Percentiles rank a stretch among this genome's conserved stretches.
Conservation (phyloP, 2,888 invertebrate species). For the Bhutanitis thaidina region DNA sequence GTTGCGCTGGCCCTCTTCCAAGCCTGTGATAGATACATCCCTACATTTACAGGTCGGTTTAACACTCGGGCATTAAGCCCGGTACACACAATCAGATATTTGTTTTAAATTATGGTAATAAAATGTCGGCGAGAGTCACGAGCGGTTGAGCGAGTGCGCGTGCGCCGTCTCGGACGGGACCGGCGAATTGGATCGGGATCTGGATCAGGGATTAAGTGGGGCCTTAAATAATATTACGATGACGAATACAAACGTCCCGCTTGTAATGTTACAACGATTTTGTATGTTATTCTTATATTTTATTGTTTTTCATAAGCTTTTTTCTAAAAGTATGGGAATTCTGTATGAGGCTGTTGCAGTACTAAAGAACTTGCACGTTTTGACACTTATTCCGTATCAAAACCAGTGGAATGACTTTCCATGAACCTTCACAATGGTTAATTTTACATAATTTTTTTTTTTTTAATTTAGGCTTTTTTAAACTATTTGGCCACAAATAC, state of each 20-base stretch:
- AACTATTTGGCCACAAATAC: no score
- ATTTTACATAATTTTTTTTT: no score
- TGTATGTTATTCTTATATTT: neutral
- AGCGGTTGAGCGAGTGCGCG: conserved; percentile 59
- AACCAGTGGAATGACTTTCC: no score
- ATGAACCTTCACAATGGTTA: no score
- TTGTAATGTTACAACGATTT: conserved; percentile 12
- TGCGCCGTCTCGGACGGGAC: conserved; percentile 44
- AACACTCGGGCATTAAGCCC: conserved; percentile 74
- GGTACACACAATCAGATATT: conserved; percentile 80
- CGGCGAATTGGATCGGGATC: conserved; percentile 62
- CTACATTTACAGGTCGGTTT: conserved; percentile 51
- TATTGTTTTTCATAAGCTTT: neutral
- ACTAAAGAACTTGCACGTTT: no score
- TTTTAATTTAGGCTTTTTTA: no score
- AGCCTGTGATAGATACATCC: conserved; percentile 44
- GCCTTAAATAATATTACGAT: conserved; percentile 22
- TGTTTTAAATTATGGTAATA: conserved; percentile 82
- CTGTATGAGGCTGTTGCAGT: no score
- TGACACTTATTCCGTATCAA: no score
- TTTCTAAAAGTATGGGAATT: no score
- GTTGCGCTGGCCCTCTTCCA: neutral
- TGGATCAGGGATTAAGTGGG: conserved; percentile 30
- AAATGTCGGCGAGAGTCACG: conserved; percentile 79
- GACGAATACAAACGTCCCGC: conserved; percentile 28